Percentiles rank a stretch among this genome's conserved stretches.
phyloP scores from a whole-genome alignment of 1,140 invertebrate species.

The Drosophila jambulina region DNA sequence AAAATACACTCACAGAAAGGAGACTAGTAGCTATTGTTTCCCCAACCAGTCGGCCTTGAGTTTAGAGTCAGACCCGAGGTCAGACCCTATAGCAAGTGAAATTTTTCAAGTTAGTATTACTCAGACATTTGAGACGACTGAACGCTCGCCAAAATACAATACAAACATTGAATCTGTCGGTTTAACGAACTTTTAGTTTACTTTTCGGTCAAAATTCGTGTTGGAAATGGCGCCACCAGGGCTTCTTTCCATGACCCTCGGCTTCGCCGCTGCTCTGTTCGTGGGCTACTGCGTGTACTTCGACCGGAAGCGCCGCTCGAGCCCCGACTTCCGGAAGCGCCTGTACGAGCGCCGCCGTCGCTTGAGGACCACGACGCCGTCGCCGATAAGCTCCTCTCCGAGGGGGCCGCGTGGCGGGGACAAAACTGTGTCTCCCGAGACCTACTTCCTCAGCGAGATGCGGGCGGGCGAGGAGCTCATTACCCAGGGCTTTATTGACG shows the following conservation, averaged over 20 bases:
- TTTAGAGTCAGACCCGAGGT: background rate
- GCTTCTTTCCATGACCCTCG: background rate
- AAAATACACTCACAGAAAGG: background rate
- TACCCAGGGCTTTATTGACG: background rate
- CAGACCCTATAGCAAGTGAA: no score
- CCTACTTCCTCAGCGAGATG: slow-evolving; percentile 6
- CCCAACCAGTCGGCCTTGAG: background rate
- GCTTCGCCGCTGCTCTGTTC: background rate
- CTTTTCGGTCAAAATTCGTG: background rate
- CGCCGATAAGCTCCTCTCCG: background rate
- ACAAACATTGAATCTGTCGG: background rate
- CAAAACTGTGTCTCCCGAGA: background rate
- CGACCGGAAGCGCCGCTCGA: slow-evolving; percentile 13
- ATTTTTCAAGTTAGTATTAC: background rate
- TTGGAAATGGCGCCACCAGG: background rate
- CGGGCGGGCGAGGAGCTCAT: background rate
- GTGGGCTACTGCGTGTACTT: slow-evolving; percentile 17
- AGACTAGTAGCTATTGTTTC: background rate
- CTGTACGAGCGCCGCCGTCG: slow-evolving; percentile 11
- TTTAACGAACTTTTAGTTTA: background rate
- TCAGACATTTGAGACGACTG: background rate
- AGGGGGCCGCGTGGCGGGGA: background rate
- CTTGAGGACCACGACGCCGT: background rate
- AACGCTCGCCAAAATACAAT: background rate
- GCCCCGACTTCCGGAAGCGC: slow-evolving; percentile 15